Evolutionary conservation across 2,113 vertebrate genomes (phyloP), one percentile per base, ranked within the genome.

Genomic region (Corapipo altera): DNA sequence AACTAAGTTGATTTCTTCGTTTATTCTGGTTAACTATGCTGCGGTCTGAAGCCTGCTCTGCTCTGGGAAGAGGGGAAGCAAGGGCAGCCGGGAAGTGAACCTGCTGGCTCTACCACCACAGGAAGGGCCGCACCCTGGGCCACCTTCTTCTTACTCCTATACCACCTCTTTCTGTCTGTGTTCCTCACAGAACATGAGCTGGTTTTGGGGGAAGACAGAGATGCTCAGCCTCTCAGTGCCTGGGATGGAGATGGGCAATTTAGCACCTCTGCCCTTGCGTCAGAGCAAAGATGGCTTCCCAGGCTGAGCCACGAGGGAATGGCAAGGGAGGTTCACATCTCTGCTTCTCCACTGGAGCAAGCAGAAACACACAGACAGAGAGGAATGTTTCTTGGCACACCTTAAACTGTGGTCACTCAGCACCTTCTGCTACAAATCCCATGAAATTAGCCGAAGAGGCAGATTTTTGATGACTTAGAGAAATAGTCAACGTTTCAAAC

Each of bases 101-200:
- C 65, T 70, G 54, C 37, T 48, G 70, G 49, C 46, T 61, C 27
- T 54, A 5, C 49, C 41, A 78, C n/a, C 39, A 15, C 15, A 35
- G 41, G 65, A 57, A n/a, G 20, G 62, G 57, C 51, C 52, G 58
- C 16, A 4, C 7, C 12, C 23, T 8, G 9, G 15, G 24, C 9
- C 27, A 52, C 26, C 13, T 26, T 33, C 41, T 39, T 48, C 39
- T 70, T 17, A 15, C 16, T 72, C 66, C 46, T 49, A 64, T 33
- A 3, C 22, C 3, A 2, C 55, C 57, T 39, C 54, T 48, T 28
- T 27, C 26, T 26, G 26, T 11, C 5, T 8, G 27, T 15, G 23
- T 6, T 79, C 16, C 76, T 59, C 2, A 0, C 32, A 44, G 57
- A 54, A 48, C 0, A 1, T 8, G 6, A 75, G 6, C 43, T 46